Percentiles rank a stretch among this genome's conserved stretches.
Conservation (phyloP, 2,888 invertebrate species). For the Athalia rosae region DNA sequence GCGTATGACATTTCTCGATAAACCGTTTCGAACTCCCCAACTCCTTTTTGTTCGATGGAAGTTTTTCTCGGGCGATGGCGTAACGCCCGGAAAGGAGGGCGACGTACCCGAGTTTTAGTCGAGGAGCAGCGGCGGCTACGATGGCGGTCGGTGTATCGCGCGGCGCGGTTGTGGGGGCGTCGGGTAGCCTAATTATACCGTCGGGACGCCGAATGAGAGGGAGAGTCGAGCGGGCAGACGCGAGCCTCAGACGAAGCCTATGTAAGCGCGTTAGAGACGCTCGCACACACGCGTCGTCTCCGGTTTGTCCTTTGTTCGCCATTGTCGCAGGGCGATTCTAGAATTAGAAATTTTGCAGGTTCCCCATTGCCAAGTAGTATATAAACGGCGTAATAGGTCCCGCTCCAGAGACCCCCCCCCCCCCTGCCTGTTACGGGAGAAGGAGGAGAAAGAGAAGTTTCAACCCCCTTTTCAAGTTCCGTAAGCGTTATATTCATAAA, state of each 20-base stretch:
- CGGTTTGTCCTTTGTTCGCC: no score
- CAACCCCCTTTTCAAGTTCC: no score
- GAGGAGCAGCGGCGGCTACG: background rate
- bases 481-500: no score
- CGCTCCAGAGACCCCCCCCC: no score
- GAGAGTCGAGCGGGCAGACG: background rate
- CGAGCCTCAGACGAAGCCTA: no score
- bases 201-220: constrained; percentile 32
- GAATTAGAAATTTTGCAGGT: no score
- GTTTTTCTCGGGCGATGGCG: constrained; percentile 24
- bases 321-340: no score
- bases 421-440: background rate
- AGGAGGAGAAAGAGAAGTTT: background rate
- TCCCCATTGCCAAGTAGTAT: no score
- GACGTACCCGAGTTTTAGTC: background rate
- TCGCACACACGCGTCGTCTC: no score
- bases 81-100: constrained; percentile 17
- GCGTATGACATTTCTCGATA: no score
- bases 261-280: no score
- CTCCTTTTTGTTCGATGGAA: background rate
- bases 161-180: background rate
- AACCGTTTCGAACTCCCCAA: background rate
- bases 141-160: constrained; percentile 16
- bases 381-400: background rate
- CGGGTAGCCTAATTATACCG: constrained; percentile 42